Evolutionary conservation across 2,888 invertebrate species (phyloP), one percentile per base, ranked within the genome.

Genomic region (Macroteleia sp.): DNA sequence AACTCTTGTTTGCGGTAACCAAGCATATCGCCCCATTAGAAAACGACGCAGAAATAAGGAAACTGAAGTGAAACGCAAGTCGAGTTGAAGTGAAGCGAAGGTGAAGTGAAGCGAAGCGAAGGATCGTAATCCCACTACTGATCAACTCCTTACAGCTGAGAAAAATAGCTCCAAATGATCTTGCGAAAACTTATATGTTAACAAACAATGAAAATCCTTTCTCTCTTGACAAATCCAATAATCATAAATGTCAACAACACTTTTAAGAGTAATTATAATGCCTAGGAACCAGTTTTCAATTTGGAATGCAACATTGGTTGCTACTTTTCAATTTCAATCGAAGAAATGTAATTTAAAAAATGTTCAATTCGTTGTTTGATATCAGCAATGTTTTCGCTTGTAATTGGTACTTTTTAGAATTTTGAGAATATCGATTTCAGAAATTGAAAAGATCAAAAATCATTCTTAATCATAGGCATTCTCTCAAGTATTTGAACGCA

Each of bases 401-500:
- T 52, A 16, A 74, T 66, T 14, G 44, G 14, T 3, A 36, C 57
- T 74, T 80, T 19, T 39, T 39, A 12, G 30, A 25, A 56, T 75
- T 46, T 50, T 77, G 80, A 14, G 66, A 59, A 66, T 62, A 78
- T 10, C 41, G 10, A 32, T 75, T 67, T 34, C 79, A 30, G 0
- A 66, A 79, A 57, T 86, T 86, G 8, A 85, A 36, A 9, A 85
- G 71, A 69, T 87, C 83, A 59, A 86, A 86, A 2, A 81, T 56
- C 42, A 81, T 19, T 1, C 9, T 3, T n/a, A 73, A 34, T 17
- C 54, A 28, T 41, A 77, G 44, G 41, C 73, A 41, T 36, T 54
- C 5, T 46, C 64, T 62, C 6, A 64, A 67, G 56, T 66, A 80
- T 6, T 64, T 42, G 20, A 83, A 41, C 1, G 80, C 82, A 34